Evolutionary conservation across 1,140 invertebrate species (phyloP), one percentile per base, ranked within the genome.

Genomic region (Chrysopa pallens): DNA sequence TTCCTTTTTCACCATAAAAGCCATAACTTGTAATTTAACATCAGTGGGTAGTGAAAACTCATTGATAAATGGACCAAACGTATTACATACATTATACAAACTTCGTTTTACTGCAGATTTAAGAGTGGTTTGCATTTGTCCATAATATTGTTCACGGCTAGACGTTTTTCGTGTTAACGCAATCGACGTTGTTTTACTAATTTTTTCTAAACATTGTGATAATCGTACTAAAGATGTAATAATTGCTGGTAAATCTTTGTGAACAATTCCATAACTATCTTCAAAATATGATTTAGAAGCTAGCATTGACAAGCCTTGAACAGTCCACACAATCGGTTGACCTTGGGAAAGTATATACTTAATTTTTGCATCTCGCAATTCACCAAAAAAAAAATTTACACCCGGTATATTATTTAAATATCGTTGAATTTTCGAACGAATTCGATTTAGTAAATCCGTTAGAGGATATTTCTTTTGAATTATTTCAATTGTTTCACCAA

Each of bases 181-280:
- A 33, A 33, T 11, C 8, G n/a, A 33, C 6, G 72, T 70, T 31
- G 72, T 66, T 56, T 76, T 81, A 50, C 72, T 69, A 27, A 84
- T 50, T 55, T 80, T 82, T 42, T 85, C 80, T 29, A 84, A 50
- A 47, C 70, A 69, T 31, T 70, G 64, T 49, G 84, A 84, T 1
- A 86, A 61, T 36, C 64, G 63, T 5, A 84, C 53, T 1, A 87
- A 50, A 6, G 68, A 52, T 36, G 67, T 67, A 31, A 88, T 73
- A n/a, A 87, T 72, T 13, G 57, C 51, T 8, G 77, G 60, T 23
- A 87, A 57, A 59, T 84, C 79, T 56, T 78, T 79, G 52, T 85
- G 84, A 5, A 82, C 79, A 38, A 87, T 73, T 36, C 84, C 84
- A 63, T 75, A 86, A 42, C 67, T 69, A 60, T 87, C 84, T 62